A percentile compares a stretch with the other conserved stretches of the same genome.
Conservation (phyloP, 2,888 invertebrate genomes). For the Balanococcus diminutus region DNA sequence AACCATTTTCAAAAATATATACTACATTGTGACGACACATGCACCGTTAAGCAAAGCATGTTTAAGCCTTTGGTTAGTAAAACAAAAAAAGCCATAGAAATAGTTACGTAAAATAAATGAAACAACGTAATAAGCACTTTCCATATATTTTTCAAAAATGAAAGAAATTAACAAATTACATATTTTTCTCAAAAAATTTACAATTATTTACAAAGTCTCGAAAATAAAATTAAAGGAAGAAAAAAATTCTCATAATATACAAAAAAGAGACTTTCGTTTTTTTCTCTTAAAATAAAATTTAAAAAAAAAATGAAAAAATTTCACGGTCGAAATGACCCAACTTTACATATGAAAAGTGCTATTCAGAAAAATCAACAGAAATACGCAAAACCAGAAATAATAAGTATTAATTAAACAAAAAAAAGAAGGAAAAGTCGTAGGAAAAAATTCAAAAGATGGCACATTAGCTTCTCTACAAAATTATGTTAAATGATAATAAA, state of each 20-base stretch:
- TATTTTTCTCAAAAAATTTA: slow-evolving; percentile 23
- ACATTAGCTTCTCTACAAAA: neutral
- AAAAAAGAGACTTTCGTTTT: neutral
- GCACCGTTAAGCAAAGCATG: slow-evolving; percentile 25
- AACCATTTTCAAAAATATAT: neutral
- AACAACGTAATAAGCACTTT: slow-evolving; percentile 51
- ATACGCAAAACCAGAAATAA: slow-evolving; percentile 43
- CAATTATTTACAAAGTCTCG: slow-evolving; percentile 45
- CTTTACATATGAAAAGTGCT: slow-evolving; percentile 52
- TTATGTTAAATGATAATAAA: slow-evolving; percentile 1
- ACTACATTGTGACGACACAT: neutral
- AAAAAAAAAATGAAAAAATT: neutral
- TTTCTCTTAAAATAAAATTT: slow-evolving; percentile 1
- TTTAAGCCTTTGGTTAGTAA: slow-evolving; percentile 24
- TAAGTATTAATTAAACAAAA: neutral
- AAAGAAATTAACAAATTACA: slow-evolving; percentile 42
- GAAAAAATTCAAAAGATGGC: slow-evolving; percentile 34
- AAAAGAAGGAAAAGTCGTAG: neutral
- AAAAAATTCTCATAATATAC: neutral
- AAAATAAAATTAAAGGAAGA: slow-evolving; percentile 28
- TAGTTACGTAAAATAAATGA: slow-evolving; percentile 41
- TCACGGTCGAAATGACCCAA: neutral
- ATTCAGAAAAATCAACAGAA: slow-evolving; percentile 18
- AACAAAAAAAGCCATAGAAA: slow-evolving; percentile 12
- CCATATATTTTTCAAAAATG: slow-evolving; percentile 49